Conservation (phyloP, 1,140 invertebrate species). For the Drosophila erecta region DNA sequence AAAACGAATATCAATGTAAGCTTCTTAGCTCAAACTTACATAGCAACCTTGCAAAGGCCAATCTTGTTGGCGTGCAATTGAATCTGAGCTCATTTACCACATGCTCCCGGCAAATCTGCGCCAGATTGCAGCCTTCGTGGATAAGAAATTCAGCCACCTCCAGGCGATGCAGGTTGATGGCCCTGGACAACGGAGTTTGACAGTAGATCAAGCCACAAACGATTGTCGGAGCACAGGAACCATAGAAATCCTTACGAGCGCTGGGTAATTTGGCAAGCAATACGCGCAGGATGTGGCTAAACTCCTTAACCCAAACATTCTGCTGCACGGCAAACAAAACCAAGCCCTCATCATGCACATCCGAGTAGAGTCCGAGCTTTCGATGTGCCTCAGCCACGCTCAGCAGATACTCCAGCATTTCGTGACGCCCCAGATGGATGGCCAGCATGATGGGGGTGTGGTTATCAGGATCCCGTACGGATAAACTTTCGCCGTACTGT, state of each 20-base stretch:
- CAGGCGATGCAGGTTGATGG: conserved; percentile 84
- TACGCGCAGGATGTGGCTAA: conserved; percentile 84
- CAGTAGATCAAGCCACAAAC: conserved; percentile 80
- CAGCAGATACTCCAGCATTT: conserved; percentile 85
- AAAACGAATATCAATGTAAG: too few species aligned
- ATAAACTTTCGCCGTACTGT: conserved; percentile 85
- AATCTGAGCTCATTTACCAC: conserved; percentile 56
- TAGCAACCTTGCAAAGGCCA: conserved; percentile 57
- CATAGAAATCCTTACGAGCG: conserved; percentile 56
- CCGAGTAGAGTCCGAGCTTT: conserved; percentile 34
- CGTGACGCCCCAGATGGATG: conserved; percentile 86
- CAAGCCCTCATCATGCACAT: conserved; percentile 84
- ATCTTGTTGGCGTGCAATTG: conserved; percentile 10
- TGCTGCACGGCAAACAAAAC: conserved; percentile 84
- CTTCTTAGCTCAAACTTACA: conserved; percentile 45
- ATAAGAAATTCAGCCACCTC: conserved; percentile 85
- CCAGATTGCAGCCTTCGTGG: conserved; percentile 85
- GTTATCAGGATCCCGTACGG: conserved; percentile 86
- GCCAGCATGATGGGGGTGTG: conserved; percentile 88
- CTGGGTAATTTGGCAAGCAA: conserved; percentile 82
- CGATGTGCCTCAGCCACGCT: conserved; percentile 81
- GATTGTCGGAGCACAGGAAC: conserved; percentile 37
- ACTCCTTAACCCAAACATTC: conserved; percentile 70
- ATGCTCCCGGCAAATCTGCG: conserved; percentile 64
- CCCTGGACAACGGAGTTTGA: conserved; percentile 85